Conservation (phyloP, 2,113 vertebrate species). For the Tonatia bakeri region DNA sequence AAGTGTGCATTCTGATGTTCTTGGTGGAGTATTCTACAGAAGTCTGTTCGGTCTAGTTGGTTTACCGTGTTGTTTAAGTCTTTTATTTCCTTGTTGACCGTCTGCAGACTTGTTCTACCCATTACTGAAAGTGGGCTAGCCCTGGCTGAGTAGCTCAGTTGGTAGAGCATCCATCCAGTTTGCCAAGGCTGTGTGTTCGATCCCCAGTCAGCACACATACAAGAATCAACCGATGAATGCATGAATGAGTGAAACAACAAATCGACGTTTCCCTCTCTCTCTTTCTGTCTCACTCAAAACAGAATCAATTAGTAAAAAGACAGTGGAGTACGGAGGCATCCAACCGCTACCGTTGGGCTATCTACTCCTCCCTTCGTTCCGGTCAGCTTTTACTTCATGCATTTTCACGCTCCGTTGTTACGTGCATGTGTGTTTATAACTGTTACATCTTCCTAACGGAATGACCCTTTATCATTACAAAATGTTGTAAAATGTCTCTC, state of each 20-base stretch:
- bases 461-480: neutral
- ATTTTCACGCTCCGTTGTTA: neutral
- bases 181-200: no score
- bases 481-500: neutral
- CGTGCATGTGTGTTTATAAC: neutral
- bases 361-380: neutral
- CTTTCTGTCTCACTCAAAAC: no score
- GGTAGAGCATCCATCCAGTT: no score
- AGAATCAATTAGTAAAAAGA: neutral
- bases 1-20: fast-evolving
- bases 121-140: neutral
- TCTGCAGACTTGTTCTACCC: neutral
- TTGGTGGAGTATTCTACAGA: fast-evolving
- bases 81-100: neutral
- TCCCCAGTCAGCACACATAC: no score
- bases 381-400: neutral
- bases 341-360: neutral
- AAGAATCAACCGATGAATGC: no score
- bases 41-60: no score
- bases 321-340: neutral
- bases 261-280: no score
- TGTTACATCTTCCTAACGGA: neutral
- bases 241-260: no score
- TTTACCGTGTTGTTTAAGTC: no score
- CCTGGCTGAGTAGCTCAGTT: no score